Percentiles rank a stretch among this genome's conserved stretches.
Conservation (phyloP, 2,113 vertebrate genomes). For the Hipposideros armiger region DNA sequence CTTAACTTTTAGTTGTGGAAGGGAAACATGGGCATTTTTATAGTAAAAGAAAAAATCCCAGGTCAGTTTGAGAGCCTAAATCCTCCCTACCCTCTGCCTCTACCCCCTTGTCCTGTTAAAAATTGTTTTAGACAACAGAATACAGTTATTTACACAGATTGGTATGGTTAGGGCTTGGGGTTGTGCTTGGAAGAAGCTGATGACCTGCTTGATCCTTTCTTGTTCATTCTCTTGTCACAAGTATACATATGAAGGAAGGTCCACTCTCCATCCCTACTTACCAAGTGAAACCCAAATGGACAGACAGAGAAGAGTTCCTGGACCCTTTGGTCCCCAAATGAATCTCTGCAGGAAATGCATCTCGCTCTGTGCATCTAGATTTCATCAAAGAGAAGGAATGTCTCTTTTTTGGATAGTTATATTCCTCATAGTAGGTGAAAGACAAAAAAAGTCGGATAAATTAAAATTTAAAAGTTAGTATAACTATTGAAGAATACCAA, state of each 20-base stretch:
- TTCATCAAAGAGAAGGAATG: conserved; percentile 60
- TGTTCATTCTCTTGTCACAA: not conserved
- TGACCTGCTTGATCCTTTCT: not conserved
- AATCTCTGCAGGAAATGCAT: conserved; percentile 17
- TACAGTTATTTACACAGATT: not conserved
- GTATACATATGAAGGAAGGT: not conserved
- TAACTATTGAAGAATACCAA: conserved; percentile 50
- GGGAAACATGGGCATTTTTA: not conserved
- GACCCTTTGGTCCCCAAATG: not conserved
- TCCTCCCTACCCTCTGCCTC: not conserved
- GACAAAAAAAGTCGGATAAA: not conserved
- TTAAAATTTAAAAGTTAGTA: conserved; percentile 23
- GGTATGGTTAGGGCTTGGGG: not conserved
- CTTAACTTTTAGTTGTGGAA: not conserved
- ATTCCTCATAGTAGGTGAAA: conserved; percentile 60
- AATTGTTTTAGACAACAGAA: conserved; percentile 26
- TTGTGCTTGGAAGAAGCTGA: not conserved
- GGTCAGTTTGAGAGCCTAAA: not conserved
- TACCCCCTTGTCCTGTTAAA: not conserved
- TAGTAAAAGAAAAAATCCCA: not conserved
- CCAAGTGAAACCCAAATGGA: not conserved
- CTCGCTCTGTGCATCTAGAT: conserved; percentile 8
- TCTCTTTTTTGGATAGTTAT: conserved; percentile 36
- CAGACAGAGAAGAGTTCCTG: not conserved
- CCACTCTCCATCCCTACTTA: not conserved